These are phyloP conservation scores for Spilarctia lutea DNA, from an alignment of 2,888 invertebrate genomes.

Conservation along the genomic window DNA sequence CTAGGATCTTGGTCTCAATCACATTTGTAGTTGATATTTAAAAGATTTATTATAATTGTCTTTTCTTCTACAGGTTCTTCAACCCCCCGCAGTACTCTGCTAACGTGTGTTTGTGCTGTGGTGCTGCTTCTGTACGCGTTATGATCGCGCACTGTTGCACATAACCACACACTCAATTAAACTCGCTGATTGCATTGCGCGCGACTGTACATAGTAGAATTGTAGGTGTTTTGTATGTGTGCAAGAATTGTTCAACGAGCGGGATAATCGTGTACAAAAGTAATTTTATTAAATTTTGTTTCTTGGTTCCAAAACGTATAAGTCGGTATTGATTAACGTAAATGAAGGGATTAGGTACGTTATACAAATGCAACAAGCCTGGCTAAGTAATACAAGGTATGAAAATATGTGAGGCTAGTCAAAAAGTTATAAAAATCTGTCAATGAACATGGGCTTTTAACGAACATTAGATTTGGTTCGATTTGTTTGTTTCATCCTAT, in stretches of 20 bases:
- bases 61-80: conserved; percentile 47
- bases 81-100: conserved; percentile 39
- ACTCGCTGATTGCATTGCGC: conserved; percentile 51
- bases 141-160: conserved; percentile 54
- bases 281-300: not conserved
- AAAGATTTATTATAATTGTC: too few relatives aligned
- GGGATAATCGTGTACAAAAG: not conserved
- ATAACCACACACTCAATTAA: conserved; percentile 54
- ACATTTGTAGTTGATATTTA: too few relatives aligned
- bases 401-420: not conserved
- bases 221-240: conserved; percentile 15
- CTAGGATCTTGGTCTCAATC: not conserved
- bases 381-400: not conserved
- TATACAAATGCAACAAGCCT: not conserved
- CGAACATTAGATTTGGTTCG: not conserved
- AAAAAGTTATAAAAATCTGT: not conserved
- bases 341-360: not conserved
- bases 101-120: conserved; percentile 50
- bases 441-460: too few relatives aligned
- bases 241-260: not conserved
- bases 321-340: not conserved
- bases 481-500: not conserved
- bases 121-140: conserved; percentile 49
- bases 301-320: not conserved
- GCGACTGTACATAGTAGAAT: conserved; percentile 29